phyloP scores from a whole-genome alignment of 2,888 invertebrate species.

The Clanis bilineata region DNA sequence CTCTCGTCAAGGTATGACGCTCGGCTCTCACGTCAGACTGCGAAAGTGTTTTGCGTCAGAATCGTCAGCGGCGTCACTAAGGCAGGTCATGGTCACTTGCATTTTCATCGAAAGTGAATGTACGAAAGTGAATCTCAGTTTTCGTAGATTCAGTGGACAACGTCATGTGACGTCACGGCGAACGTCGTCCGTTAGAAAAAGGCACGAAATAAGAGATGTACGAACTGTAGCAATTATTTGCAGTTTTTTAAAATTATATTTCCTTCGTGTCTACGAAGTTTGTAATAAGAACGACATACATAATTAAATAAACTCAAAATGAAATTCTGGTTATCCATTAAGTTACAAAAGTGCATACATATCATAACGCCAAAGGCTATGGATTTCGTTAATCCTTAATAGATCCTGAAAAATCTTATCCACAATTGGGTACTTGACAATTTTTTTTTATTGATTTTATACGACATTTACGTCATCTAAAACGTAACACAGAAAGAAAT shows the following conservation, averaged over 20 bases:
- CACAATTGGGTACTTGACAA: too few relatives aligned
- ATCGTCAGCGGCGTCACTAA: neutral
- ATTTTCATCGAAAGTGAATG: conserved; percentile 12
- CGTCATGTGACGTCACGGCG: conserved; percentile 1
- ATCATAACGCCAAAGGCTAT: too few relatives aligned
- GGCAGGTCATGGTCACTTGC: conserved; percentile 11
- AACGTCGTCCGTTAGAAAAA: neutral
- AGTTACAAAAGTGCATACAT: too few relatives aligned
- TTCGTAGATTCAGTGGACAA: neutral
- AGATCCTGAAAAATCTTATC: too few relatives aligned
- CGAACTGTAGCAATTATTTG: neutral
- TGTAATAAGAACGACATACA: too few relatives aligned
- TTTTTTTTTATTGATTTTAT: too few relatives aligned
- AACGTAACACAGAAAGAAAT: too few relatives aligned
- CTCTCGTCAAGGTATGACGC: neutral
- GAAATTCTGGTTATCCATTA: too few relatives aligned
- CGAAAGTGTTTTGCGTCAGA: neutral
- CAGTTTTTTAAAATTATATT: neutral
- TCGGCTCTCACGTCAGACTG: neutral
- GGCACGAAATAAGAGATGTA: neutral
- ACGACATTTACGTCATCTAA: too few relatives aligned
- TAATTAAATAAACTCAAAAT: too few relatives aligned
- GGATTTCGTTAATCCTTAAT: too few relatives aligned
- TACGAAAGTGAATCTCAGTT: conserved; percentile 2
- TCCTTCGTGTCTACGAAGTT: neutral